Evolutionary conservation across 2,113 vertebrate species (phyloP).

Genomic region (Pituophis catenifer): DNA sequence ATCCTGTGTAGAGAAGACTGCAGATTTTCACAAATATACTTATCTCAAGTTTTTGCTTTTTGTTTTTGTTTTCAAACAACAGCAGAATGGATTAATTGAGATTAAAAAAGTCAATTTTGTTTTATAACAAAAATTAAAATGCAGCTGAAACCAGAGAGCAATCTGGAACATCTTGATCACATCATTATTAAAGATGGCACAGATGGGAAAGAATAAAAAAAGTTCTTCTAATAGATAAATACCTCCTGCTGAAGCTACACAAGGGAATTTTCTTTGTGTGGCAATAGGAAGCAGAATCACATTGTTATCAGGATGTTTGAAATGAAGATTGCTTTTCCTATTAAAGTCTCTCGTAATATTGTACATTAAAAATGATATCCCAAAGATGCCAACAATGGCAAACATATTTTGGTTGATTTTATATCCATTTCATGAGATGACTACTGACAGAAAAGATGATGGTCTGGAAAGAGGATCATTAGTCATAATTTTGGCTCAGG

Average conservation of each 20-base stretch:
- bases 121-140: constrained; percentile 1
- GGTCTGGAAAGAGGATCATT: not conserved
- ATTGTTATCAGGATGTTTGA: not conserved
- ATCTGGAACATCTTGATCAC: constrained; percentile 11
- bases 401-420: not conserved
- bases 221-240: not conserved
- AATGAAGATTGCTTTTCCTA: not conserved
- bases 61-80: not conserved
- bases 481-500: not conserved
- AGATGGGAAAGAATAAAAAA: not conserved
- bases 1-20: not conserved
- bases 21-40: not conserved
- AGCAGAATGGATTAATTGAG: not conserved
- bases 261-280: not conserved
- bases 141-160: not conserved
- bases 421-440: not conserved
- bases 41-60: not conserved
- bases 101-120: not conserved
- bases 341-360: not conserved
- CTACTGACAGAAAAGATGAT: not conserved
- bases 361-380: not conserved
- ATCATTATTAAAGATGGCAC: not conserved
- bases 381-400: not conserved
- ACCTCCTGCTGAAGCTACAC: not conserved
- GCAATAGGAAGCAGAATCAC: not conserved